These are phyloP conservation scores for Liparis tanakae DNA, from an alignment of 2,797 vertebrate genomes.

Conservation along the genomic window DNA sequence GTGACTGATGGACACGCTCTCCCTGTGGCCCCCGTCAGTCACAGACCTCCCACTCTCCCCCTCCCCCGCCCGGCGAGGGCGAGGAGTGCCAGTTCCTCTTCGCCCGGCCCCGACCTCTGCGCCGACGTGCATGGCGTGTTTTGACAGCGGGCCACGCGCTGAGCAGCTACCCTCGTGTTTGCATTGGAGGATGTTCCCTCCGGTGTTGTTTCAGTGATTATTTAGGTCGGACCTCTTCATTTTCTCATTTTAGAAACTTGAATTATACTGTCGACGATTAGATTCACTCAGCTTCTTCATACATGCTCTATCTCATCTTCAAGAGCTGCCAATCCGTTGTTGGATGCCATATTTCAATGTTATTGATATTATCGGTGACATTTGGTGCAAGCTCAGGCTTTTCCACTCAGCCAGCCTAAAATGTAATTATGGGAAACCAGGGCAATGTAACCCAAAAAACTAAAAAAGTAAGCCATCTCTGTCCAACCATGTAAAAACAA, in stretches of 20 bases:
- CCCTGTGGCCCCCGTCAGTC: constrained; percentile 65
- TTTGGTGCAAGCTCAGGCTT: constrained; percentile 23
- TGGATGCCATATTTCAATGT: constrained; percentile 18
- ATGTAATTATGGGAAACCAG: not conserved
- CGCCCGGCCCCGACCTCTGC: constrained; percentile 68
- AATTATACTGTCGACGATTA: constrained; percentile 36
- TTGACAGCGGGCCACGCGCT: constrained; percentile 63
- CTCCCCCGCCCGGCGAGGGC: constrained; percentile 50
- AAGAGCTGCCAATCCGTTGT: constrained; percentile 29
- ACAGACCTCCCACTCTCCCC: constrained; percentile 49
- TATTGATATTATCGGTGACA: constrained; percentile 38
- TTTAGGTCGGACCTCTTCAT: not conserved
- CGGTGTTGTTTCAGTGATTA: not conserved
- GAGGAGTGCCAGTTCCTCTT: constrained; percentile 73
- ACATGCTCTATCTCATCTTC: not conserved
- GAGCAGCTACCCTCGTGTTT: constrained; percentile 53
- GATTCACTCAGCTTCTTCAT: constrained; percentile 33
- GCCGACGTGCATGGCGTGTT: constrained; percentile 61
- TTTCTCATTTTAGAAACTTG: constrained; percentile 6
- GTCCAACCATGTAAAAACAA: too few species aligned
- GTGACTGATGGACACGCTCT: constrained; percentile 50
- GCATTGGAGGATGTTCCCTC: constrained; percentile 39
- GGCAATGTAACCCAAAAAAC: too few species aligned
- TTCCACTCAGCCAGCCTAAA: constrained; percentile 11
- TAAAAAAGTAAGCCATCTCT: too few species aligned